Evolutionary conservation across 2,113 vertebrate genomes (phyloP).

Genomic region (Otolemur garnettii): DNA sequence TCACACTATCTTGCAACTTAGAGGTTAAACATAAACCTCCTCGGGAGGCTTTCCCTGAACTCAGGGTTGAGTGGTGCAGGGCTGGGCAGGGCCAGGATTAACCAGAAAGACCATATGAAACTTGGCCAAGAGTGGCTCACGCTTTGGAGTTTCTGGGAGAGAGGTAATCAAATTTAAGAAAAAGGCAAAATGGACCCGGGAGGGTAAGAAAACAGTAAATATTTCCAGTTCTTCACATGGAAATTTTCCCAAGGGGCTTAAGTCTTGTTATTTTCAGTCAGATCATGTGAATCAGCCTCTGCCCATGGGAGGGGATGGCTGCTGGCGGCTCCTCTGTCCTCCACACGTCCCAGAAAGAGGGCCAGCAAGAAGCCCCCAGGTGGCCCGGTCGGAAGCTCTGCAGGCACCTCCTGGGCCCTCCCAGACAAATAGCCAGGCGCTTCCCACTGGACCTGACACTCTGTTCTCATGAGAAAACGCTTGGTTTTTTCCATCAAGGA

Average conservation of each 20-base stretch:
- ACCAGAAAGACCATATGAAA: not conserved
- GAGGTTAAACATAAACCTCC: rapidly evolving
- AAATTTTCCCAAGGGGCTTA: not conserved
- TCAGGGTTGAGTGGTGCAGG: not conserved
- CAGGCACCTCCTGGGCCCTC: constrained; percentile 65
- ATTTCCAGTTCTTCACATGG: rapidly evolving
- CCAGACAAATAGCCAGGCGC: constrained; percentile 75
- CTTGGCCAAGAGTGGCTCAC: not conserved
- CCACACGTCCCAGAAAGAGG: constrained; percentile 2
- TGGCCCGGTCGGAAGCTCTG: constrained; percentile 59
- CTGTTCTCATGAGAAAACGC: constrained; percentile 76
- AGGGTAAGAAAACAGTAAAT: not conserved
- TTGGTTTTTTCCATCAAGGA: constrained; percentile 79
- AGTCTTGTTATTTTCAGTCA: not conserved
- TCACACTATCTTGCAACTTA: no score
- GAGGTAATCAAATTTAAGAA: not conserved
- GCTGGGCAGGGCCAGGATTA: not conserved
- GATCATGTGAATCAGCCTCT: not conserved
- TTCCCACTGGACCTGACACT: constrained; percentile 45
- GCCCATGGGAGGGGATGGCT: not conserved
- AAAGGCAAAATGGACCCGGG: not conserved
- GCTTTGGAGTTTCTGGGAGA: not conserved
- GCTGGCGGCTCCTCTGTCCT: not conserved
- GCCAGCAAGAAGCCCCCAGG: not conserved
- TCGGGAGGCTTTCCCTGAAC: not conserved